phyloP scores from a whole-genome alignment of 2,888 invertebrate genomes.

The Stenotaenia linearis region DNA sequence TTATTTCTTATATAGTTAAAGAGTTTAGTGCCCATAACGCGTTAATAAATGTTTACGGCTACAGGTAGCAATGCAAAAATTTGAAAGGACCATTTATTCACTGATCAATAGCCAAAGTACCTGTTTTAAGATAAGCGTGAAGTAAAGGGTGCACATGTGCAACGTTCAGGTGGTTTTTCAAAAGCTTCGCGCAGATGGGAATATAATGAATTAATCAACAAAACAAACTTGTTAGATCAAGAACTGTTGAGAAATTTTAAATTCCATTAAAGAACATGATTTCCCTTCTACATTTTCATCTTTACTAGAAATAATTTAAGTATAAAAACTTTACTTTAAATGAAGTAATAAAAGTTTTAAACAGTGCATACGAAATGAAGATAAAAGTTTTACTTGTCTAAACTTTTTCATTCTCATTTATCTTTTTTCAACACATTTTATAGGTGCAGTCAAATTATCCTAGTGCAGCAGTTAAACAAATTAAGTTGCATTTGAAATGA shows the following conservation, averaged over 20 bases:
- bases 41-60: neutral
- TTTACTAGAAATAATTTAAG: neutral
- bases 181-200: neutral
- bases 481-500: neutral
- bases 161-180: neutral
- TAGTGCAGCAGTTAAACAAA: neutral
- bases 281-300: no score
- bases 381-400: neutral
- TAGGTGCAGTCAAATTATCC: neutral
- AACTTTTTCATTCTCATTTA: neutral
- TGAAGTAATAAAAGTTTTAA: neutral
- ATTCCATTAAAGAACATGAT: neutral
- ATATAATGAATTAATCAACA: neutral
- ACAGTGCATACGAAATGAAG: neutral
- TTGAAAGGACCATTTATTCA: neutral
- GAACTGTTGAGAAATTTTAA: neutral
- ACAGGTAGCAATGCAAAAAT: neutral
- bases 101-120: neutral
- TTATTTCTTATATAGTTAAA: neutral
- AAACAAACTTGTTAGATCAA: neutral
- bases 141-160: neutral
- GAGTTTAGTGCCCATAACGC: neutral
- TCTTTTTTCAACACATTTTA: neutral
- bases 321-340: neutral
- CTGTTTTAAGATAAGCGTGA: neutral